These are phyloP conservation scores for Marmota monax DNA, from an alignment of 2,113 vertebrate species.

Conservation along the genomic window DNA sequence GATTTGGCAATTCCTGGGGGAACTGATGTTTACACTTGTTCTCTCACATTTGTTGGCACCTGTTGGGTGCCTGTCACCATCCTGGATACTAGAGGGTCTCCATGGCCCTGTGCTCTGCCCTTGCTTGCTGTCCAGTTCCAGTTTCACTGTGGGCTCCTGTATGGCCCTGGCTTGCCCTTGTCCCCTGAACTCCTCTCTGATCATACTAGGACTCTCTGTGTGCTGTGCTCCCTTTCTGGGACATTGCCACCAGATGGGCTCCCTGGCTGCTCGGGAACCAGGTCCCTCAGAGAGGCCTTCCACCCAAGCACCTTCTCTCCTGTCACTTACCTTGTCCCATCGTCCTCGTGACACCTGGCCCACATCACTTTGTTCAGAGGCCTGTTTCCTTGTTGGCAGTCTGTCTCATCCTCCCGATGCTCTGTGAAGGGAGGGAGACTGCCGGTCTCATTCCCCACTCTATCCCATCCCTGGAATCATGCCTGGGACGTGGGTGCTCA, in stretches of 20 bases:
- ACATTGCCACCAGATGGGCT: not conserved
- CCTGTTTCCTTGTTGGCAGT: not conserved
- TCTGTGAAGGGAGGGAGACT: not conserved
- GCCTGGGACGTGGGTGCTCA: not conserved
- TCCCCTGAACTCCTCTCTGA: too few species aligned
- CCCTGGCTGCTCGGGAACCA: not conserved
- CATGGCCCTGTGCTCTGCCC: not conserved
- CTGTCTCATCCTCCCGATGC: fast-evolving
- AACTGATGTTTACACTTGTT: not conserved
- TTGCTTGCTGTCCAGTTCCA: not conserved
- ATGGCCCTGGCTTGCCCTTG: not conserved
- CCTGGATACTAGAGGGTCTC: not conserved
- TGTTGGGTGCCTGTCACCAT: fast-evolving
- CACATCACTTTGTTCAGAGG: not conserved
- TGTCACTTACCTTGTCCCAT: not conserved
- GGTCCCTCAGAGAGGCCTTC: not conserved
- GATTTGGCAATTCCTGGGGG: fast-evolving
- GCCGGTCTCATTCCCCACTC: not conserved
- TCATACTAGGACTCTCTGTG: not conserved
- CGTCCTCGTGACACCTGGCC: not conserved
- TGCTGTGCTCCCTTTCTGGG: not conserved
- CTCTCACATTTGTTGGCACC: fast-evolving
- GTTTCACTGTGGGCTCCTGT: not conserved
- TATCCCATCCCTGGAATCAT: not conserved
- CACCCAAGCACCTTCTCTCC: not conserved